Base-by-base conservation (phyloP, 2,888 invertebrate genomes). In the Crepidodera aurea region DNA sequence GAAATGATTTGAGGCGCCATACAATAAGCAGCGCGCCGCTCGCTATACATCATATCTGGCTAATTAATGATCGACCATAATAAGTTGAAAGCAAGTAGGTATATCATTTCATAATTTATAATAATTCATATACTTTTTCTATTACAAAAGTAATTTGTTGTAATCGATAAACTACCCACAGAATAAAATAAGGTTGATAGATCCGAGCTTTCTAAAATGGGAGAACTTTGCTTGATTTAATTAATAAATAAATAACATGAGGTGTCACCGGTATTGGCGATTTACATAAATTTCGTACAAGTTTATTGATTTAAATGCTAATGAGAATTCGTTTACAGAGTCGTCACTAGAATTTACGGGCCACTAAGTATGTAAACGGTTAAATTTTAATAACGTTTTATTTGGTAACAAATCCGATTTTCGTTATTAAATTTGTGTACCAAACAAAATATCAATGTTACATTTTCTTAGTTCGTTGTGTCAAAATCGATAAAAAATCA, bases 181-280 rank as follows among this genome's bases (percentile, higher is more conserved):
- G 42, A 27, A 12, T 42, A 16, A 15, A 42, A 54, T 29, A 54
- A 42, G 54, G 27, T 40, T 54, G 54, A 54, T 54, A 42, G 42
- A 42, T 42, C 10, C 22, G 57, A 37, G 50, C 57, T 50, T 57
- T 57, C 40, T 50, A 50, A 51, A 57, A 57, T 57, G 46, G 57
- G 39, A 39, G 18, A 57, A 57, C 27, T 40, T 27, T 6, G 18
- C 27, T 57, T 27, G 48, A 50, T 39, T 50, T 50, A 13, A 27
- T 40, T 50, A 13, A 27, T 40, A 46, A 15, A 50, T 57, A 57
- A 57, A 57, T 57, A 39, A 12, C 22, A 19, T 40, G 10, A 44
- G 34, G 48, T 46, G 56, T 56, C 56, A 37, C 15, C 16, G 12
- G 10, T 8, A 37, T 29, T 37, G 25, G 25, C 39, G 10, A 53